phyloP scores from a whole-genome alignment of 2,888 invertebrate genomes.

The Steinernema hermaphroditum region DNA sequence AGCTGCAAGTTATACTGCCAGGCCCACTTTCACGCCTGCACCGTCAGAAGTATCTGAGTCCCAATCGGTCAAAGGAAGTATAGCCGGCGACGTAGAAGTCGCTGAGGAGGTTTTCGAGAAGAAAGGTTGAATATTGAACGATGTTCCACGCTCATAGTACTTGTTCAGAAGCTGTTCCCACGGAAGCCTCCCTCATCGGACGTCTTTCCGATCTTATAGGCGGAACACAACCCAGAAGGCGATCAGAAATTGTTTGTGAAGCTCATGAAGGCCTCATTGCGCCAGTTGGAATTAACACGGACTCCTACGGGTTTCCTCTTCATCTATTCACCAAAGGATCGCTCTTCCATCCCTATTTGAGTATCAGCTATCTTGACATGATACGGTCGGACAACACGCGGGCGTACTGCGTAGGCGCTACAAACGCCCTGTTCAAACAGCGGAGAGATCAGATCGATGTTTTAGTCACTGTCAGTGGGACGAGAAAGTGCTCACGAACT shows the following conservation, averaged over 20 bases:
- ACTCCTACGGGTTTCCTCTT: constrained; percentile 83
- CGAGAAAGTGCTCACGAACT: background rate
- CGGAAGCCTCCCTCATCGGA: background rate
- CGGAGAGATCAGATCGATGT: constrained; percentile 89
- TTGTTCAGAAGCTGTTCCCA: background rate
- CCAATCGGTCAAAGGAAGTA: constrained; percentile 8
- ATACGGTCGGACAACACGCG: constrained; percentile 82
- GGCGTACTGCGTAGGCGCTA: constrained; percentile 85
- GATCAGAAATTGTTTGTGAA: constrained; percentile 5
- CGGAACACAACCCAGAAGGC: background rate
- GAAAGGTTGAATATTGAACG: background rate
- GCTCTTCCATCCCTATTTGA: constrained; percentile 90
- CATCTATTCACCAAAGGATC: constrained; percentile 86
- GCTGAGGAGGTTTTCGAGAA: background rate
- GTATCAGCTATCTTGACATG: constrained; percentile 89
- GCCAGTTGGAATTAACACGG: constrained; percentile 49
- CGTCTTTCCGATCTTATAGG: background rate
- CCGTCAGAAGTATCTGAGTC: constrained; percentile 9
- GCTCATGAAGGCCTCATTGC: constrained; percentile 26
- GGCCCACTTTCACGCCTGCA: background rate
- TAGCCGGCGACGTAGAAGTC: no score
- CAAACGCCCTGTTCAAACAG: constrained; percentile 95
- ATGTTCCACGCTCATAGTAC: background rate
- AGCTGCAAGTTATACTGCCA: constrained; percentile 36
- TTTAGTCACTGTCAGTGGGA: constrained; percentile 77